These are phyloP conservation scores for Toxostoma redivivum DNA, from an alignment of 2,113 vertebrate species.

Conservation along the genomic window DNA sequence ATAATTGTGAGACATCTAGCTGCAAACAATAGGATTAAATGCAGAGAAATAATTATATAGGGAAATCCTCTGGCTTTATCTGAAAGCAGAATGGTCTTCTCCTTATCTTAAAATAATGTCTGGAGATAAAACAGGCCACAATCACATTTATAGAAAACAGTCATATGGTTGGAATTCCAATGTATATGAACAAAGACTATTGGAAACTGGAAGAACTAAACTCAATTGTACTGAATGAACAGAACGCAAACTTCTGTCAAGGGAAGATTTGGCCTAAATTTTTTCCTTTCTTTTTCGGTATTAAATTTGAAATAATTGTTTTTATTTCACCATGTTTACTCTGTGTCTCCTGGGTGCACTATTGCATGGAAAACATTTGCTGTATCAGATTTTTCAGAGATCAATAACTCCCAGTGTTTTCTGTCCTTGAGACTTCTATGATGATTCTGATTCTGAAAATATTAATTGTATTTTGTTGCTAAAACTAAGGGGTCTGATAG, in stretches of 20 bases:
- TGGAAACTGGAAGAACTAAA: neutral
- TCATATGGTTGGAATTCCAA: neutral
- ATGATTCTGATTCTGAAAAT: neutral
- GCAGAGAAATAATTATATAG: neutral
- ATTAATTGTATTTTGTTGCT: neutral
- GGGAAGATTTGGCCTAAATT: neutral
- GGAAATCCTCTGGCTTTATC: neutral
- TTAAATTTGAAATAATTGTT: neutral
- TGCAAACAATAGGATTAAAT: neutral
- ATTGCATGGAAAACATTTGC: slow-evolving; percentile 5
- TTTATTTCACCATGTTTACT: slow-evolving; percentile 19
- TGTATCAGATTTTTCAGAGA: slow-evolving; percentile 29
- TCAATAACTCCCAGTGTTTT: neutral
- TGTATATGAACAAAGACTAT: neutral
- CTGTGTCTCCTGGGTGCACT: neutral
- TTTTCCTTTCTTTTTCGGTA: neutral
- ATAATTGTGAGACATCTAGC: neutral
- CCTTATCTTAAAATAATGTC: neutral
- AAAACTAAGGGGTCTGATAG: neutral
- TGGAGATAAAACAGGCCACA: fast-evolving
- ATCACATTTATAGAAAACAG: neutral
- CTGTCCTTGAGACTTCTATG: neutral
- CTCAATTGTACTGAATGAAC: neutral
- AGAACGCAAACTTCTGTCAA: neutral
- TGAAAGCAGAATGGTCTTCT: neutral